Base-by-base conservation (phyloP, 2,888 invertebrate genomes). In the Himalopsyche tibetana region DNA sequence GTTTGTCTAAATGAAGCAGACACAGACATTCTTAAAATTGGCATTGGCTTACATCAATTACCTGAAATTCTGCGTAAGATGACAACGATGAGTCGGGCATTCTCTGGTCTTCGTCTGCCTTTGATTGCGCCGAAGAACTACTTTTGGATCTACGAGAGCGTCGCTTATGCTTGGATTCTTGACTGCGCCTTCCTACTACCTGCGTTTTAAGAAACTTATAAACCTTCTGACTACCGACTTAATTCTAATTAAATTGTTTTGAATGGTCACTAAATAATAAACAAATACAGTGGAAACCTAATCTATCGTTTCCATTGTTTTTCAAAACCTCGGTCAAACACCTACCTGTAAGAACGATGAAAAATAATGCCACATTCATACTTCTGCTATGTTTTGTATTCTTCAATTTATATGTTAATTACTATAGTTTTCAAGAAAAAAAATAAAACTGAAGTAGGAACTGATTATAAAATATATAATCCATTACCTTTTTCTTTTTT, bases 61-160 rank as follows among this genome's bases (percentile, higher is more conserved):
- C 88, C 88, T 87, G 87, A 82, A 88, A 88, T 38, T 85, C 85
- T n/a, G 87, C 81, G 69, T 88, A 88, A n/a, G 88, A 87, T 15
- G 86, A 63, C 82, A 87, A 9, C n/a, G 84, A 86, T n/a, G 79
- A 69, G 6, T 87, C 84, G 6, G 55, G 83, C 12, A 83, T 45
- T 12, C 79, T 42, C 36, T 42, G 69, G 55, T 84, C 80, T 38
- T 40, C 28, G 9, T 84, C 45, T 5, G 51, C 17, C 15, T 85
- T 82, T 1, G 85, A 83, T 40, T 56, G 40, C 11, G 15, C 55
- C 0, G 84, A 84, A 42, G 28, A 63, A 55, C 86, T 83, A 17
- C 82, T 84, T 28, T 63, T 81, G 11, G 88, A 88, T 56, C 84
- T 82, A 45, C 88, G 85, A 17, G 87, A 87, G 11, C 87, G 86